Evolutionary conservation across 2,113 vertebrate species (phyloP).

Genomic region (Spheniscus mendiculus): DNA sequence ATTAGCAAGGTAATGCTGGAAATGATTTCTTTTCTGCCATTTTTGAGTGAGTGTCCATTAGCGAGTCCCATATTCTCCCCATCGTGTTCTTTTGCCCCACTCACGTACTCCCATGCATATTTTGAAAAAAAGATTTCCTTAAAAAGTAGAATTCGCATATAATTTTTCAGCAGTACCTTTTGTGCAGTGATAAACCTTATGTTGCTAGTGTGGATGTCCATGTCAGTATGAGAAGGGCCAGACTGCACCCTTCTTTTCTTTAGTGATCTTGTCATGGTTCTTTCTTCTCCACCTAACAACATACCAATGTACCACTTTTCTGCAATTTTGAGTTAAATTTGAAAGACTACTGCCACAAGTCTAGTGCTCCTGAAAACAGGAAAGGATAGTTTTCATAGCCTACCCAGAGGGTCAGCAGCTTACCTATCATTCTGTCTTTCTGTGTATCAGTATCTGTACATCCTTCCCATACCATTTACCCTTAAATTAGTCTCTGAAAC

Average conservation of each 20-base stretch:
- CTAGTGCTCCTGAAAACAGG: neutral
- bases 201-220: neutral
- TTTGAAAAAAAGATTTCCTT: neutral
- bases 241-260: neutral
- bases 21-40: neutral
- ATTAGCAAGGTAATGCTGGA: neutral
- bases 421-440: neutral
- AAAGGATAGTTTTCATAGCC: neutral
- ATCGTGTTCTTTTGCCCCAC: neutral
- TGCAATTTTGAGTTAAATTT: neutral
- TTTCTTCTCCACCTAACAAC: neutral
- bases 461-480: neutral
- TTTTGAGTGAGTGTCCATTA: neutral
- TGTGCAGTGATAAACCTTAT: neutral
- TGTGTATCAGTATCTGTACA: neutral
- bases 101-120: accelerated
- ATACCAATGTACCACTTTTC: neutral
- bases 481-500: neutral
- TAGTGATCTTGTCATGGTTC: neutral
- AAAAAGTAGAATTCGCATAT: neutral
- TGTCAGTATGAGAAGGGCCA: neutral
- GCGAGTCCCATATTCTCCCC: neutral
- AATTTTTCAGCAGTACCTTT: neutral
- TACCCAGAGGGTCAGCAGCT: neutral
- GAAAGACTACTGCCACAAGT: neutral